Evolutionary conservation across 2,888 invertebrate species (phyloP).

Genomic region (Drosophila gaucha): DNA sequence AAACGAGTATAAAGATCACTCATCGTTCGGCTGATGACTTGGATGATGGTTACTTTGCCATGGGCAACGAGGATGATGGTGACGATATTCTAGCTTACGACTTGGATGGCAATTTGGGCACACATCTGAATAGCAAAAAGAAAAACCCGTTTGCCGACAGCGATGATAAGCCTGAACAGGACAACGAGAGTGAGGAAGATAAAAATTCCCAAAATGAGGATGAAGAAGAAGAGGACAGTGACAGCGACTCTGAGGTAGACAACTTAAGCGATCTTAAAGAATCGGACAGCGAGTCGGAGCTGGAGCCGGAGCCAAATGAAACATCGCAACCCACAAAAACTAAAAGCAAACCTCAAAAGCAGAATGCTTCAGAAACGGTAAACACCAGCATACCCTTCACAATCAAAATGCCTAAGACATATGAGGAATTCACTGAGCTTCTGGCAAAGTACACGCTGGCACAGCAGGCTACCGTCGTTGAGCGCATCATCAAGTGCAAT

Average conservation of each 20-base stretch:
- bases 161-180: slow-evolving; percentile 51
- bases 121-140: slow-evolving; percentile 52
- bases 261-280: slow-evolving; percentile 82
- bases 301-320: slow-evolving; percentile 80
- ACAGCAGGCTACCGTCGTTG: slow-evolving; percentile 90
- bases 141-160: slow-evolving; percentile 62
- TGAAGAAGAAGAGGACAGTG: slow-evolving; percentile 79
- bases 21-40: slow-evolving; percentile 94
- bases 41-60: slow-evolving; percentile 91
- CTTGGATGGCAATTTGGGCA: slow-evolving; percentile 77
- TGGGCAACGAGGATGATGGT: slow-evolving; percentile 79
- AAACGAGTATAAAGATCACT: slow-evolving; percentile 82
- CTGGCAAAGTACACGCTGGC: slow-evolving; percentile 87
- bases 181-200: slow-evolving; percentile 50
- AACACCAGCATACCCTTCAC: slow-evolving; percentile 85
- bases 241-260: slow-evolving; percentile 83
- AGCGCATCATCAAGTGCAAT: slow-evolving; percentile 94
- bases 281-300: slow-evolving; percentile 84
- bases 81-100: slow-evolving; percentile 80
- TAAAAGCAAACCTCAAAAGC: slow-evolving; percentile 19
- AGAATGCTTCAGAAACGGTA: not conserved
- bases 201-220: too few relatives aligned
- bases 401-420: slow-evolving; percentile 87
- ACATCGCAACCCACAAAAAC: slow-evolving; percentile 1
- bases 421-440: slow-evolving; percentile 88